Percentiles rank a stretch among this genome's conserved stretches.
These are phyloP conservation scores for Tokudaia muenninki DNA, from an alignment of 2,797 vertebrate species.

Conservation along the genomic window DNA sequence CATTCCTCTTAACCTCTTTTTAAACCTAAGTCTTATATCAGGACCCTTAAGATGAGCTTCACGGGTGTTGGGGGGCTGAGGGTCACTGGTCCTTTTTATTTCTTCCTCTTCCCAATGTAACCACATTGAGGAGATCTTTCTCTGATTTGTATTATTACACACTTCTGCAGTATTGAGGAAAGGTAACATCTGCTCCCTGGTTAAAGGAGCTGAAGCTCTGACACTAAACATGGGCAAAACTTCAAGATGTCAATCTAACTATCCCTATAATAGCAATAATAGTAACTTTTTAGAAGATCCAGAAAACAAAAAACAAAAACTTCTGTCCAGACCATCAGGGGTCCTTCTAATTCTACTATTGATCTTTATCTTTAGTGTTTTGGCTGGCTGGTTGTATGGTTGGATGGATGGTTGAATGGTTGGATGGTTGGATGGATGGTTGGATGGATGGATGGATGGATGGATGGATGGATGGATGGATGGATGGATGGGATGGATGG, in stretches of 20 bases:
- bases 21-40: neutral
- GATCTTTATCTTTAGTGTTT: neutral
- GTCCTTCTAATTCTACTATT: neutral
- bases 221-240: neutral
- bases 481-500: too few relatives aligned
- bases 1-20: neutral
- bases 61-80: fast-evolving
- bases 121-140: neutral
- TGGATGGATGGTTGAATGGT: fast-evolving
- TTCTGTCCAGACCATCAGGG: neutral
- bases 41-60: neutral
- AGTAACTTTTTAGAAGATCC: too few relatives aligned
- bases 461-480: too few relatives aligned
- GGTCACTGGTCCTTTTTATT: neutral
- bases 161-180: neutral
- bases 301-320: neutral
- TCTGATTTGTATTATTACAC: neutral
- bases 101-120: neutral
- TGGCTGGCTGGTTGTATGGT: neutral
- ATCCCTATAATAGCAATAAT: neutral
- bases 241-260: neutral
- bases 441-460: too few relatives aligned
- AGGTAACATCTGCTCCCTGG: neutral
- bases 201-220: neutral
- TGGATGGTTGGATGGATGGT: too few relatives aligned